Evolutionary conservation across 2,888 invertebrate genomes (phyloP), one percentile per base, ranked within the genome.

Genomic region (Zaprionus lineosus): DNA sequence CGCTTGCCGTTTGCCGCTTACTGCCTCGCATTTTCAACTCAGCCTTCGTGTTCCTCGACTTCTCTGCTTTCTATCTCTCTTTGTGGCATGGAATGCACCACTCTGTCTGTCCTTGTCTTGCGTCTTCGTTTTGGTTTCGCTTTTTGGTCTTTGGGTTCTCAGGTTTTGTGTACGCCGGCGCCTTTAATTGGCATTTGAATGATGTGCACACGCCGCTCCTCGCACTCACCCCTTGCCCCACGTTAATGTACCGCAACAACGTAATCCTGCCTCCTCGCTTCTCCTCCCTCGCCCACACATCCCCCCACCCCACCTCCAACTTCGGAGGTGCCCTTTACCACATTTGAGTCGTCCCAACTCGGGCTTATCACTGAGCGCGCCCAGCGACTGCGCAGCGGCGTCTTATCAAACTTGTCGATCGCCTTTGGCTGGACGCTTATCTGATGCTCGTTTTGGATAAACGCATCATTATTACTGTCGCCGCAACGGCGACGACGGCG

Each of bases 111-210:
- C 11, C 34, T 60, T 40, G 15, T 18, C 19, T 56, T 33, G 41
- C 31, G 16, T 40, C 21, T 52, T 8, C 7, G 52, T 44, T 50
- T 61, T 31, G 28, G 50, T 58, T 56, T 72, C 43, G 66, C 41
- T 41, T 43, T 29, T 29, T 21, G 46, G 43, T 36, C 58, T 44
- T 50, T 24, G 19, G 36, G 53, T 73, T 81, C 82, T 82, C 74
- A 74, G 77, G 69, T 72, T 82, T 64, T 77, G 82, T 74, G 74
- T 71, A 70, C 60, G 68, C 78, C 86, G 86, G 86, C 86, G 84
- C 86, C 86, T 87, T 86, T 86, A 86, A 86, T 86, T 86, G 86
- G 87, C 86, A 83, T 85, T 79, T 79, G 86, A 86, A 84, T 85
- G 85, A 85, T 83, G 82, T 79, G 85, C 74, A 76, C 78, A 83